Percentiles rank a stretch among this genome's conserved stretches.
Conservation (phyloP, 1,140 invertebrate species). For the Samia ricini region DNA sequence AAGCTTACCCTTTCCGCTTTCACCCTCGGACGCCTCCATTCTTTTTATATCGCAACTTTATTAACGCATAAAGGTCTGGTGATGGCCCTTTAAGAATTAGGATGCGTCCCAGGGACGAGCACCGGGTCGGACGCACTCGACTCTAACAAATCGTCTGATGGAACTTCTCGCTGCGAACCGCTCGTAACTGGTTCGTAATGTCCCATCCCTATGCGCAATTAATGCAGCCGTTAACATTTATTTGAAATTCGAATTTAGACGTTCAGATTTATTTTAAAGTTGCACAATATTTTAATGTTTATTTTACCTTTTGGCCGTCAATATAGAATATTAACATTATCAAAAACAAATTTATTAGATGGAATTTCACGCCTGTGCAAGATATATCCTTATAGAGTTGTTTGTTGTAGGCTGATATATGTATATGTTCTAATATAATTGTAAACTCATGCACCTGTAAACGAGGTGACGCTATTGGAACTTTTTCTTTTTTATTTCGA, state of each 20-base stretch:
- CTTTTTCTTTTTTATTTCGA: neutral
- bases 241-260: conserved; percentile 55
- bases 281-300: neutral
- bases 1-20: conserved; percentile 66
- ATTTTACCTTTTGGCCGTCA: too few species aligned
- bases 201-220: conserved; percentile 54
- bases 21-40: conserved; percentile 71
- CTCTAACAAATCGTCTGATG: conserved; percentile 63
- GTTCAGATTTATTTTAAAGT: neutral
- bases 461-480: neutral
- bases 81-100: conserved; percentile 76
- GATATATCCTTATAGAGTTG: neutral
- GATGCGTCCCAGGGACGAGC: conserved; percentile 59
- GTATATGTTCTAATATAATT: neutral
- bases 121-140: conserved; percentile 34
- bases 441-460: neutral
- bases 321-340: too few species aligned
- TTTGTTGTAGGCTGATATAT: neutral
- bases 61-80: conserved; percentile 76
- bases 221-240: conserved; percentile 51
- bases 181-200: conserved; percentile 19
- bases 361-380: too few species aligned
- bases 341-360: too few species aligned
- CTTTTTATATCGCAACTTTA: conserved; percentile 77
- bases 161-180: conserved; percentile 33